Base-by-base conservation (phyloP, 2,888 invertebrate species). In the Nezara viridula region DNA sequence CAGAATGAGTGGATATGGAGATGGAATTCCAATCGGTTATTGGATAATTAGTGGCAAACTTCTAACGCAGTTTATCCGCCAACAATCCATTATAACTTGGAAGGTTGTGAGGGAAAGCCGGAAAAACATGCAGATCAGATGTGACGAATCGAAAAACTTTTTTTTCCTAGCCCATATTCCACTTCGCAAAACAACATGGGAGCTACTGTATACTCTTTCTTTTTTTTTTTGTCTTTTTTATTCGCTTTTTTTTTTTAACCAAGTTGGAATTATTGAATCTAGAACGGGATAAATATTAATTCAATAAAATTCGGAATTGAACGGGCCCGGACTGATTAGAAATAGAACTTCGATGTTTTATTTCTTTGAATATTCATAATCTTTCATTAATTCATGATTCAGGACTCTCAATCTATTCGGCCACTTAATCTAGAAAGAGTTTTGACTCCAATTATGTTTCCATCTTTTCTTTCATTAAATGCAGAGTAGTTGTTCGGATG, bases 361-460 rank as follows among this genome's bases (percentile, higher is more conserved):
- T 81, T 81, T 81, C 44, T n/a, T 81, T 81, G 81, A 81, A 81
- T 81, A 81, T 81, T 81, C 44, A 81, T 81, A 81, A n/a, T 81
- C 21, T 44, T 81, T 44, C 81, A 81, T 81, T 81, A 81, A 81
- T 81, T 81, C 77, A 77, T 77, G 77, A 60, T 60, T 60, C 32
- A 32, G 27, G 66, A 66, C 32, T 66, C 32, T 66, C 32, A 66
- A 66, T 66, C 32, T 19, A 66, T 66, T 37, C 32, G 27, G 66
- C 19, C 32, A 66, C 66, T 66, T 66, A 66, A 66, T 66, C 32
- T 66, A 32, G 32, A 66, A 27, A 24, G 24, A 37, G 66, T 0
- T 27, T 3, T 27, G 66, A 6, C 66, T 66, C 32, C 66, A 66
- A 66, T 32, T 66, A 27, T 37, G 27, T 66, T 32, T 37, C 32